Base-by-base conservation (phyloP, 1,140 invertebrate species). In the Andricus grossulariae region DNA sequence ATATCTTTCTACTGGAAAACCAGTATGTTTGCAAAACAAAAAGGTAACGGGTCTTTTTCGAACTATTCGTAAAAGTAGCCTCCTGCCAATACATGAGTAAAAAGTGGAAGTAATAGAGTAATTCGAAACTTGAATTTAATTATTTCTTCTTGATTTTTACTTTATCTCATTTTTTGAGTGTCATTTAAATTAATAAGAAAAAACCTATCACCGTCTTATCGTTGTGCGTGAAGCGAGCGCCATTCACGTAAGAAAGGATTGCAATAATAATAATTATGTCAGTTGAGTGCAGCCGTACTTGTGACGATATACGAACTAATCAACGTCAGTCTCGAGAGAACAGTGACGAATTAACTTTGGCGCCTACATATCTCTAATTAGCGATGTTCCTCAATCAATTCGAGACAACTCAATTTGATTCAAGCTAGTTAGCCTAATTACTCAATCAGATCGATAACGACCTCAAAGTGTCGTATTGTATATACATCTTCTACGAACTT, bases 231-330 rank as follows among this genome's bases (percentile, higher is more conserved):
- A 73, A 71, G 71, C 73, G 71, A 79, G 77, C 76, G 75, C 71
- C 73, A 79, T 83, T 83, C 77, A 81, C 73, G 39, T 72, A 75
- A 79, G 76, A 78, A 80, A 78, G 76, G 76, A 73, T 80, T 74
- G 18, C 12, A 80, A 76, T 76, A 76, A 73, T 78, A 76, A 74
- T 71, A 72, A 80, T 82, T 80, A 80, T 80, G 77, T 80, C 75
- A 78, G 76, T 78, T 75, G 72, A 77, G 80, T 77, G 70, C 71
- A 73, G 32, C 54, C 79, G 50, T 52, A 57, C 55, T 57, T 11
- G 13, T 57, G 19, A 57, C 55, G 4, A 19, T 11, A 54, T 18
- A 54, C 18, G 8, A n/a, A 45, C 39, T 10, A 45, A 45, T 45
- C 39, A 54, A 54, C 18, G 52, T 8, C 52, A 54, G 6, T 18